Conservation (phyloP, 2,888 invertebrate species). For the Scaeva pyrastri region DNA sequence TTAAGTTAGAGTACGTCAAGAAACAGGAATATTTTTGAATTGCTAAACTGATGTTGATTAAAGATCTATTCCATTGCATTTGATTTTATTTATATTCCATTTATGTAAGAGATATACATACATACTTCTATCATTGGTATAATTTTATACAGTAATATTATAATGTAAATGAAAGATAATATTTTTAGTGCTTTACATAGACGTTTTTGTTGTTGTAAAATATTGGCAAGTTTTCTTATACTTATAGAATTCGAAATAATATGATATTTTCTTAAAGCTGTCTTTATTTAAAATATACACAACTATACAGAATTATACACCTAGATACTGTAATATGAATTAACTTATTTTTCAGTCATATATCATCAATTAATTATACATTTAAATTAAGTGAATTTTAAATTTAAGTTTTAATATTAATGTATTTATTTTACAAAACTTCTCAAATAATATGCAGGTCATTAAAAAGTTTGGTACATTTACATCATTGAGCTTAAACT, state of each 20-base stretch:
- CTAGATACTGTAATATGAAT: conserved; percentile 25
- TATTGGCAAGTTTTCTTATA: conserved; percentile 62
- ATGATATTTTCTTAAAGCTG: conserved; percentile 66
- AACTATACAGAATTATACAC: neutral
- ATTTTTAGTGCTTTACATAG: conserved; percentile 29
- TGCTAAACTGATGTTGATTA: conserved; percentile 73
- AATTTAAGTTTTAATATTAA: neutral
- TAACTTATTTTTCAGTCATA: conserved; percentile 65
- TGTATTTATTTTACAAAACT: neutral
- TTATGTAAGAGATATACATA: conserved; percentile 37
- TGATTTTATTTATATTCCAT: conserved; percentile 12
- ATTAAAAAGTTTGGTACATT: neutral
- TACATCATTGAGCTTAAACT: conserved; percentile 17
- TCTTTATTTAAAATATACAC: conserved; percentile 18
- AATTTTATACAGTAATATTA: conserved; percentile 22
- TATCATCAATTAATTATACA: conserved; percentile 31
- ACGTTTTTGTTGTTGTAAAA: conserved; percentile 40
- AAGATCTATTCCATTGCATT: conserved; percentile 24
- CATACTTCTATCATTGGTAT: conserved; percentile 2
- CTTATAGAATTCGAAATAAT: conserved; percentile 32
- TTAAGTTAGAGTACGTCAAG: neutral
- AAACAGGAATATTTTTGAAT: conserved; percentile 45
- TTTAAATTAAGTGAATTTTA: neutral
- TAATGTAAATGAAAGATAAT: neutral
- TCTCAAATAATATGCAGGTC: neutral